A percentile compares a stretch with the other conserved stretches of the same genome.
phyloP scores from a whole-genome alignment of 2,888 invertebrate genomes.

The Erebia epiphron region DNA sequence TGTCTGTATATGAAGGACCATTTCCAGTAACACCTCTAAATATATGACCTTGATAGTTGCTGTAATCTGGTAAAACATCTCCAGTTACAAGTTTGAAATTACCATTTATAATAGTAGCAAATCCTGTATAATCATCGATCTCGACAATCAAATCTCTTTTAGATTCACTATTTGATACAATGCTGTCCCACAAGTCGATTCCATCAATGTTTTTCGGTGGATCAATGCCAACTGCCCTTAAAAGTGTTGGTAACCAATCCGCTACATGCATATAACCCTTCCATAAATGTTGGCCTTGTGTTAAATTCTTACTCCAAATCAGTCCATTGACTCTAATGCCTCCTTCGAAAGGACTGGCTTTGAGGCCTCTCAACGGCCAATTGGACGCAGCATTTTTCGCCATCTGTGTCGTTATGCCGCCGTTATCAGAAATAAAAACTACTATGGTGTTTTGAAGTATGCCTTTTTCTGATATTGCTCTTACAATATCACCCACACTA shows the following conservation, averaged over 20 bases:
- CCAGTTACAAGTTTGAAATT: conserved; percentile 67
- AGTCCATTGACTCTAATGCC: conserved; percentile 89
- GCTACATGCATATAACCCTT: conserved; percentile 87
- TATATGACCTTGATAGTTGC: conserved; percentile 59
- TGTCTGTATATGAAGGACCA: conserved; percentile 54
- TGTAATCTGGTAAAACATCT: conserved; percentile 43
- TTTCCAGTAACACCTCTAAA: conserved; percentile 57
- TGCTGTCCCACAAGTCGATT: conserved; percentile 63
- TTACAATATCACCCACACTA: conserved; percentile 90
- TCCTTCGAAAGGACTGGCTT: conserved; percentile 92
- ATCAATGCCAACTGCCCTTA: conserved; percentile 60
- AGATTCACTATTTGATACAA: conserved; percentile 55
- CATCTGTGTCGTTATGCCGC: conserved; percentile 89
- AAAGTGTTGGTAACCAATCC: conserved; percentile 92
- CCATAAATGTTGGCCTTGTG: conserved; percentile 68
- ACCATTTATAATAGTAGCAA: conserved; percentile 55
- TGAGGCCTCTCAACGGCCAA: conserved; percentile 89
- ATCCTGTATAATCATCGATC: conserved; percentile 64
- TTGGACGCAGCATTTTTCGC: conserved; percentile 90
- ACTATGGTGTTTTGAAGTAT: conserved; percentile 92
- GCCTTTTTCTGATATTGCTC: conserved; percentile 84
- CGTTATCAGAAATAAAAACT: conserved; percentile 94
- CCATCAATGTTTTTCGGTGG: conserved; percentile 62
- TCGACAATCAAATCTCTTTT: conserved; percentile 60
- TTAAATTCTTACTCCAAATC: conserved; percentile 83